Evolutionary conservation across 2,113 vertebrate genomes (phyloP).

Genomic region (Mobula birostris): DNA sequence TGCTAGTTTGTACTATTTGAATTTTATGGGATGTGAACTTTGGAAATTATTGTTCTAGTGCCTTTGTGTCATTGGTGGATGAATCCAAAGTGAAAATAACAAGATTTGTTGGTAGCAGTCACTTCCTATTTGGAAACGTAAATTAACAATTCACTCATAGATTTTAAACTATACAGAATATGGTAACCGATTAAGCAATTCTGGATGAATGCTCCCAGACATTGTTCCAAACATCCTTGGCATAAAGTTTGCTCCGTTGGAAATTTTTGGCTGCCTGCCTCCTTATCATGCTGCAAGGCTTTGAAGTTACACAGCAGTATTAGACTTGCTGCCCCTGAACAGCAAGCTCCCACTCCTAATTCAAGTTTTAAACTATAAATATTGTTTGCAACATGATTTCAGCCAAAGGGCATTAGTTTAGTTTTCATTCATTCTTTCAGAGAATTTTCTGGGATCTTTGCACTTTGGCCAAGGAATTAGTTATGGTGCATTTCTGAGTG

Average conservation of each 20-base stretch:
- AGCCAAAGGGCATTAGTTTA: neutral
- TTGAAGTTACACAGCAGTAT: neutral
- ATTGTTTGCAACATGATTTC: neutral
- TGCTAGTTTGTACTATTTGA: neutral
- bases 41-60: neutral
- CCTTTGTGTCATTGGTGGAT: neutral
- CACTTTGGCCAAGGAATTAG: neutral
- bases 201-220: neutral
- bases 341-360: neutral
- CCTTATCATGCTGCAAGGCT: neutral
- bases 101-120: neutral
- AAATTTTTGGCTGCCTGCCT: neutral
- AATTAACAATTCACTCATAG: neutral
- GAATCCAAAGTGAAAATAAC: neutral
- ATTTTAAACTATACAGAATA: neutral
- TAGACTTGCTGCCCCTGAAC: neutral
- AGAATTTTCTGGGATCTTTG: neutral
- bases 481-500: neutral
- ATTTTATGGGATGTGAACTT: neutral
- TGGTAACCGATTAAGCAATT: neutral
- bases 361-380: constrained; percentile 17
- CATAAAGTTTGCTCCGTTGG: neutral
- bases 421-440: neutral
- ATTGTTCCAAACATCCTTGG: neutral
- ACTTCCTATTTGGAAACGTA: neutral